Percentiles rank a stretch among this genome's conserved stretches.
These are phyloP conservation scores for Tiliacea citrago DNA, from an alignment of 2,888 invertebrate species.

Conservation along the genomic window DNA sequence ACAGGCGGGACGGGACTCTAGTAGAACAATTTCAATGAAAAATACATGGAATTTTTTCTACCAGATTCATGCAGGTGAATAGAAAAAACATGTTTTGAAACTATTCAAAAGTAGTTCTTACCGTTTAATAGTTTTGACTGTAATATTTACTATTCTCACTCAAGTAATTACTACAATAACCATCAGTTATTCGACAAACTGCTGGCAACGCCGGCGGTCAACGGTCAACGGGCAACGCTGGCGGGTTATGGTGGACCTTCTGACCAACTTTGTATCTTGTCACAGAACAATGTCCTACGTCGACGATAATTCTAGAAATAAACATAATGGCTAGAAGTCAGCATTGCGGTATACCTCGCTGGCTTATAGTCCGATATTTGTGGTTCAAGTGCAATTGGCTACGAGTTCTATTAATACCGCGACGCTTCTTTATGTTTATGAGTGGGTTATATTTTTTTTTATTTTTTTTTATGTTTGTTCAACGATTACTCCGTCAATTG, in stretches of 20 bases:
- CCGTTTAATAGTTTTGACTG: background rate
- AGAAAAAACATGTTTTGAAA: background rate
- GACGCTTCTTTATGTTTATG: background rate
- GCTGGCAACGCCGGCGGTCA: too few relatives aligned
- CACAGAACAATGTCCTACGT: conserved; percentile 44
- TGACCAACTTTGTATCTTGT: background rate
- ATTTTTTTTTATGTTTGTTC: too few relatives aligned
- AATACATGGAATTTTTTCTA: too few relatives aligned
- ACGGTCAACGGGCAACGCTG: too few relatives aligned
- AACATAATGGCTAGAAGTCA: conserved; percentile 55
- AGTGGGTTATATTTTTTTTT: too few relatives aligned
- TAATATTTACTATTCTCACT: background rate
- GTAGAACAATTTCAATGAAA: too few relatives aligned
- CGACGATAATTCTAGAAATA: conserved; percentile 61
- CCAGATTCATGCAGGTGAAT: too few relatives aligned
- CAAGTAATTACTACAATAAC: background rate
- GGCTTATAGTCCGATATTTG: conserved; percentile 41
- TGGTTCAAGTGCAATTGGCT: conserved; percentile 61
- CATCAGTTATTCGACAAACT: background rate
- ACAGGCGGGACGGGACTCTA: too few relatives aligned
- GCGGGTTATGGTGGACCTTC: too few relatives aligned
- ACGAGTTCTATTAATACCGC: conserved; percentile 48
- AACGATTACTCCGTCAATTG: too few relatives aligned
- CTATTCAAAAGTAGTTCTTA: too few relatives aligned
- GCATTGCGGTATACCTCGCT: conserved; percentile 63